These are phyloP conservation scores for Diogma glabrata DNA, from an alignment of 2,888 invertebrate genomes.

Conservation along the genomic window DNA sequence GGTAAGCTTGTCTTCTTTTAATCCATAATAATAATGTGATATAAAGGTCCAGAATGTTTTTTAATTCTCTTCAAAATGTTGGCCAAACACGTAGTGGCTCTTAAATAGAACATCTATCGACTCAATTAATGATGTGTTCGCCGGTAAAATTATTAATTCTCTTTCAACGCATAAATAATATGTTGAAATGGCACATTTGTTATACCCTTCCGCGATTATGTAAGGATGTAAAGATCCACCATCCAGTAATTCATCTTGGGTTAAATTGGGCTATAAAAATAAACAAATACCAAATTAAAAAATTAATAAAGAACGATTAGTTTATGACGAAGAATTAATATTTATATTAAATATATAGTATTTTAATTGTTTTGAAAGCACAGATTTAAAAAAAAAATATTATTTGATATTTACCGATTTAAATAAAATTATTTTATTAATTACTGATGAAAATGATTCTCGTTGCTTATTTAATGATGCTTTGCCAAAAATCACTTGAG, in stretches of 20 bases:
- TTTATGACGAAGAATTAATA: no score
- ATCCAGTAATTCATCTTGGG: neutral
- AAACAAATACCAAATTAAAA: no score
- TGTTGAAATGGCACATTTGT: no score
- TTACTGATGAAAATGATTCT: neutral
- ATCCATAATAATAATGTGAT: neutral
- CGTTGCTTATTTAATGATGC: neutral
- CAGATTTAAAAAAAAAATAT: neutral
- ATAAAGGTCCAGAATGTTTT: neutral
- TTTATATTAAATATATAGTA: no score
- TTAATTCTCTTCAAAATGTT: neutral
- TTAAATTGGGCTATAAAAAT: neutral
- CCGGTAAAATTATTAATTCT: neutral
- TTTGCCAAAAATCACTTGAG: neutral
- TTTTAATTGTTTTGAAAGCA: neutral
- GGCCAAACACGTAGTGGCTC: neutral
- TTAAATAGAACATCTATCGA: neutral
- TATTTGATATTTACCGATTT: neutral
- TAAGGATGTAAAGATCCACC: neutral
- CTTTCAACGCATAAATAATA: no score
- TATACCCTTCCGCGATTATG: neutral
- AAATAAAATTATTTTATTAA: neutral
- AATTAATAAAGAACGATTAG: no score
- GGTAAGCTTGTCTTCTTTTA: neutral
- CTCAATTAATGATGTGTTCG: neutral